Evolutionary conservation across 2,113 vertebrate species (phyloP), one percentile per base, ranked within the genome.

Genomic region (Psittacula cyanocephala): DNA sequence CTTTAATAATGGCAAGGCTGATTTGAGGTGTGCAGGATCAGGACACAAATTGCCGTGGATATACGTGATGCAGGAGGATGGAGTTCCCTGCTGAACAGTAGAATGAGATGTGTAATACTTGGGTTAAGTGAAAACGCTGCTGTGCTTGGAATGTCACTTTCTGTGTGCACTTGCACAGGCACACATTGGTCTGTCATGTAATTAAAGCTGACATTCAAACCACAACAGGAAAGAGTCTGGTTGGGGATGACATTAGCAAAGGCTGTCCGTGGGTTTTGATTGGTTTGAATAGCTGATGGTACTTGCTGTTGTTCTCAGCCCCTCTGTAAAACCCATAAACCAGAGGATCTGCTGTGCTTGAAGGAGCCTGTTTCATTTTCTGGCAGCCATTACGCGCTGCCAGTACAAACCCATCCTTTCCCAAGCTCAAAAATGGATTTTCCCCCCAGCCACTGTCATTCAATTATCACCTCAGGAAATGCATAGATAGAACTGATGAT

Each of bases 381-480:
- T 84, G 95, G 94, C 96, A 85, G 95, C 96, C 97, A 97, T 98
- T 97, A 96, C 91, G 15, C 11, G 85, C 96, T 95, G 97, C 97
- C 89, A 62, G 65, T 91, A 97, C 98, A 94, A 91, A 97, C 93
- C 37, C 96, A 71, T 53, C 86, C 96, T 92, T 97, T 97, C 89
- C 65, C 79, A 86, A 92, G 95, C 97, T 98, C 98, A 97, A 24
- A 98, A 98, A 97, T 97, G 96, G 97, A 96, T 98, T 98, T 98
- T 98, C 96, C 97, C 97, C 95, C 80, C 93, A 97, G 97, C 97
- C 97, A 60, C 96, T 97, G 97, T 97, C 98, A 98, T 97, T 98
- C 97, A 97, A 39, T 98, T 97, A 98, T 97, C 97, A 97, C 98
- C 98, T 97, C 93, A 90, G 98, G 98, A 98, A 98, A 98, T 94